Percentiles rank a stretch among this genome's conserved stretches.
Evolutionary conservation across 2,113 vertebrate species (phyloP).

Genomic region (Phyllostomus discolor): DNA sequence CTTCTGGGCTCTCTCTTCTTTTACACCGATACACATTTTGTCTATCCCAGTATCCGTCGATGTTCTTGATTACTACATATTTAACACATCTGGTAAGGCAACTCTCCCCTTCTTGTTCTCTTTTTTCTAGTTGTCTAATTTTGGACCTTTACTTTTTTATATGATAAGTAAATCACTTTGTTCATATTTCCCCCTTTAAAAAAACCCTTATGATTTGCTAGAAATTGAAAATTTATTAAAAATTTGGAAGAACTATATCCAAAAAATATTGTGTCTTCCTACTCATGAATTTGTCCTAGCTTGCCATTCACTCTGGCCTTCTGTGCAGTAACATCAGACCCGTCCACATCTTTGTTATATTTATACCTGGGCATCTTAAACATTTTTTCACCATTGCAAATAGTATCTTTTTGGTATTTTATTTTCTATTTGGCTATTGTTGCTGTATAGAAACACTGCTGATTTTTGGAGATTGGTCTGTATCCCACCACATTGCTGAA

Average conservation of each 20-base stretch:
- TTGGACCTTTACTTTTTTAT: background rate
- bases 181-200: background rate
- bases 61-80: background rate
- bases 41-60: background rate
- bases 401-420: background rate
- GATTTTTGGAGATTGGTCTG: background rate
- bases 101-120: background rate
- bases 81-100: background rate
- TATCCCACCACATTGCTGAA: background rate
- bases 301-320: background rate
- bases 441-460: background rate
- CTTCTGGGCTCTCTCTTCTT: background rate
- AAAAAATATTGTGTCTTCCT: background rate
- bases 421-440: background rate
- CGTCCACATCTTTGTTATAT: background rate
- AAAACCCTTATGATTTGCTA: background rate
- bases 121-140: background rate
- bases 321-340: background rate
- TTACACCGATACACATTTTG: background rate
- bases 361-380: background rate
- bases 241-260: background rate
- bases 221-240: background rate
- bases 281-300: background rate
- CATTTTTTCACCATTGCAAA: background rate
- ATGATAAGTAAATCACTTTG: background rate